Evolutionary conservation across 1,140 invertebrate species (phyloP).

Genomic region (Meteorus sp.): DNA sequence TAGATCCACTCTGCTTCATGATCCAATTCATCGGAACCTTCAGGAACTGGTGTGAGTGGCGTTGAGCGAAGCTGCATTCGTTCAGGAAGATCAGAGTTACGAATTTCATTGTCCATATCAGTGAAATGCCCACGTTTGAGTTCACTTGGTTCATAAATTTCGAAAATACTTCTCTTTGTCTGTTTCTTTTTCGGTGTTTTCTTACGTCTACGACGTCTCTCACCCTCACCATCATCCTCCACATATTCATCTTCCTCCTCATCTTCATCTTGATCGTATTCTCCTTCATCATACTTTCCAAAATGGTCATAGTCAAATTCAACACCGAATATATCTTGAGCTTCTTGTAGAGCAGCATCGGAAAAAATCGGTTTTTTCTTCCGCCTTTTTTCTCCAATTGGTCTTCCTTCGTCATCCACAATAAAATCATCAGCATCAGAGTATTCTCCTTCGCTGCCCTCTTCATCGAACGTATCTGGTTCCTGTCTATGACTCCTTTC

Average conservation of each 20-base stretch:
- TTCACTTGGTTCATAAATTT: conserved; percentile 97
- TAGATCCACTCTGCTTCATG: conserved; percentile 98
- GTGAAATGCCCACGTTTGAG: conserved; percentile 95
- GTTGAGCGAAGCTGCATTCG: conserved; percentile 89
- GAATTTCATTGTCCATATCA: conserved; percentile 90
- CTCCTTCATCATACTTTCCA: conserved; percentile 84
- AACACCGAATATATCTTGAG: conserved; percentile 98
- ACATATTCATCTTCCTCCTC: conserved; percentile 76
- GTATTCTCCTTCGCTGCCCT: conserved; percentile 76
- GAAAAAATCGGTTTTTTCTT: conserved; percentile 88
- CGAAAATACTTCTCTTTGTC: conserved; percentile 87
- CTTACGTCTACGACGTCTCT: conserved; percentile 62
- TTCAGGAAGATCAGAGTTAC: conserved; percentile 87
- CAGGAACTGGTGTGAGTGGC: conserved; percentile 79
- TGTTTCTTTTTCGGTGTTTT: conserved; percentile 79
- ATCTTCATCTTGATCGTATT: conserved; percentile 83
- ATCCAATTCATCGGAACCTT: conserved; percentile 85
- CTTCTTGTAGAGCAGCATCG: conserved; percentile 93
- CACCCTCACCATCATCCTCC: conserved; percentile 70
- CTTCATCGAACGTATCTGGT: conserved; percentile 72
- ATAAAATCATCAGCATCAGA: conserved; percentile 96
- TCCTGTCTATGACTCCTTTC: conserved; percentile 68
- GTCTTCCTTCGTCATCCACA: conserved; percentile 93
- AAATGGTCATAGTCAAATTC: conserved; percentile 98
- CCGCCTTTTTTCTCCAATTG: conserved; percentile 84